These are phyloP conservation scores for Meleagris gallopavo DNA, from an alignment of 2,113 vertebrate species.

Conservation along the genomic window DNA sequence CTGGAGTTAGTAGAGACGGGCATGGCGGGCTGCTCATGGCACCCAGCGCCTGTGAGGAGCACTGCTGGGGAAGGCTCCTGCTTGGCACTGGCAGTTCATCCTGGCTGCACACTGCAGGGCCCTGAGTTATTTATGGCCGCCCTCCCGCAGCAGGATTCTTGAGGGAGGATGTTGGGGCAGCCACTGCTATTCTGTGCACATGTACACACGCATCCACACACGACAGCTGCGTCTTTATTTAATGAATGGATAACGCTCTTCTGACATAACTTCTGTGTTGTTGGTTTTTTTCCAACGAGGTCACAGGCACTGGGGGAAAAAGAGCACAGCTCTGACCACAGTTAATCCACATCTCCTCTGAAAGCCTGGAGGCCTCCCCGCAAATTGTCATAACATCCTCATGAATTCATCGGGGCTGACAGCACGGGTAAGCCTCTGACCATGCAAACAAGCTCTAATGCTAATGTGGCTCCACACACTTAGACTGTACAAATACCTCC, in stretches of 20 bases:
- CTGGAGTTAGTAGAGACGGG: neutral
- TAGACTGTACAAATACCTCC: neutral
- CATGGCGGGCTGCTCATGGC: neutral
- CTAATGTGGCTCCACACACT: conserved; percentile 15
- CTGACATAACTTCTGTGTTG: neutral
- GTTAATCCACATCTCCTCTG: neutral
- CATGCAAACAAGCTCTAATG: conserved; percentile 19
- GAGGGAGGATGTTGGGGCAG: conserved; percentile 36
- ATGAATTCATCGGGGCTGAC: neutral
- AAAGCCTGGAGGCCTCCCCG: conserved; percentile 30
- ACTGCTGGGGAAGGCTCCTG: conserved; percentile 16
- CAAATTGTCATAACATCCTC: conserved; percentile 29
- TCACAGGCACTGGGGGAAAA: neutral
- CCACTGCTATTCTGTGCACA: neutral
- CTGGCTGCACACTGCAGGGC: neutral
- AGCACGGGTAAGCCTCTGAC: conserved; percentile 41
- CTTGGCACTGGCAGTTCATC: conserved; percentile 13
- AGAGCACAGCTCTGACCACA: conserved; percentile 22
- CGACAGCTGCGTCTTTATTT: neutral
- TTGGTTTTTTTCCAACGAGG: neutral
- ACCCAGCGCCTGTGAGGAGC: neutral
- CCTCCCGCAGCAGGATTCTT: conserved; percentile 4
- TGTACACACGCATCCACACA: neutral
- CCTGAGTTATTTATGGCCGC: conserved; percentile 40
- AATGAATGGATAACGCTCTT: neutral